A percentile compares a stretch with the other conserved stretches of the same genome.
phyloP scores from a whole-genome alignment of 2,888 invertebrate species.

The Physocephala rufipes region DNA sequence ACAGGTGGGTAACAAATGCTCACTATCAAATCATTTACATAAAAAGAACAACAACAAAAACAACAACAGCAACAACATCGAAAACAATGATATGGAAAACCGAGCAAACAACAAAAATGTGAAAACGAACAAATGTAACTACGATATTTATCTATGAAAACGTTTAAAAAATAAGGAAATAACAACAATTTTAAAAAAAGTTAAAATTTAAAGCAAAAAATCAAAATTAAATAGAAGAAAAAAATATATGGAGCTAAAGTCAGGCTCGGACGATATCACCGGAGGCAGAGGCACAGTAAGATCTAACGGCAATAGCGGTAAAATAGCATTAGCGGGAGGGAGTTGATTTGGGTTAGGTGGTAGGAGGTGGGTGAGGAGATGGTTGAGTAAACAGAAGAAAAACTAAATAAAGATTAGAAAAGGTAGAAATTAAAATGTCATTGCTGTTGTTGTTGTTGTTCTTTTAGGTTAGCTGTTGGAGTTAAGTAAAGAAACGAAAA shows the following conservation, averaged over 20 bases:
- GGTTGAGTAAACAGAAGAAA: background rate
- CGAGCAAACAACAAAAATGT: too few relatives aligned
- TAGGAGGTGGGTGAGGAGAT: background rate
- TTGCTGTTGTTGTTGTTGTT: too few relatives aligned
- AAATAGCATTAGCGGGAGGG: background rate
- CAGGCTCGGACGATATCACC: background rate
- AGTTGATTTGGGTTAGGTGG: background rate
- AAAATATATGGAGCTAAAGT: background rate
- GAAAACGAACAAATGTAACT: too few relatives aligned
- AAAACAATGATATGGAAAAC: background rate
- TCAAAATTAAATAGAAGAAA: background rate
- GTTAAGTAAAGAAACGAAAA: too few relatives aligned
- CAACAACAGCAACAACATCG: slow-evolving; percentile 1
- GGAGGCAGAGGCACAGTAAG: background rate
- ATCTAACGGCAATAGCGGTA: background rate
- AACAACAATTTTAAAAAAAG: background rate
- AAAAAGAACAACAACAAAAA: slow-evolving; percentile 4
- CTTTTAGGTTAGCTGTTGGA: too few relatives aligned
- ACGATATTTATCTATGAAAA: background rate
- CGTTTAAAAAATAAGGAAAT: background rate
- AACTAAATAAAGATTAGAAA: too few relatives aligned
- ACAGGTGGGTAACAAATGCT: background rate
- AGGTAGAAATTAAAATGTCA: too few relatives aligned
- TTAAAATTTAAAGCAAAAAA: background rate
- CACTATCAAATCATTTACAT: background rate